Percentiles rank a stretch among this genome's conserved stretches.
These are phyloP conservation scores for Sebastes nivosus DNA, from an alignment of 2,797 vertebrate species.

Conservation along the genomic window DNA sequence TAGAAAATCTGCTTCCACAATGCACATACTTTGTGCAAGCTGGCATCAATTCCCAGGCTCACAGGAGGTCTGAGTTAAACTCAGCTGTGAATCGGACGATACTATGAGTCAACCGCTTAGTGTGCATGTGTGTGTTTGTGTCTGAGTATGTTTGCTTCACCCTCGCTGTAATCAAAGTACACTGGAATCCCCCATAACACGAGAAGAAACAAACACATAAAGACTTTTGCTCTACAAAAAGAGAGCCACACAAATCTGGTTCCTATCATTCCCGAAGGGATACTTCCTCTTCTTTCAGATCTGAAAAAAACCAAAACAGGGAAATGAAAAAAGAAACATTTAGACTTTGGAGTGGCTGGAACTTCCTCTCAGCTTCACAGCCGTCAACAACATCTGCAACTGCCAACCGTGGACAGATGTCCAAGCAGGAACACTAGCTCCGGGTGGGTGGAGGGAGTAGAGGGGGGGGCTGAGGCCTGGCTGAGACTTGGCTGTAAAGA, in stretches of 20 bases:
- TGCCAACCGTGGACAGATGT: slow-evolving; percentile 81
- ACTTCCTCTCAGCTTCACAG: slow-evolving; percentile 77
- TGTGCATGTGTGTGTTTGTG: slow-evolving; percentile 36
- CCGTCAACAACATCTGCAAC: slow-evolving; percentile 82
- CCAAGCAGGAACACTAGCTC: slow-evolving; percentile 67
- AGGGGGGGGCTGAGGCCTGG: slow-evolving; percentile 20
- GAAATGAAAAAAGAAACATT: slow-evolving; percentile 75
- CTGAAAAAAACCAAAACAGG: slow-evolving; percentile 45
- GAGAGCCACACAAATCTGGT: slow-evolving; percentile 64
- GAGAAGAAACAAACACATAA: slow-evolving; percentile 13
- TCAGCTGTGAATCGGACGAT: slow-evolving; percentile 56
- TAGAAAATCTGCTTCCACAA: slow-evolving; percentile 7
- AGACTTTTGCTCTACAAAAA: slow-evolving; percentile 10
- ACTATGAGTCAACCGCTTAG: slow-evolving; percentile 43
- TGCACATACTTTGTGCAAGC: slow-evolving; percentile 16
- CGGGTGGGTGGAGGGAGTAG: slow-evolving; percentile 51
- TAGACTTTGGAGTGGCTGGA: slow-evolving; percentile 76
- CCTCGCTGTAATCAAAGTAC: slow-evolving; percentile 26
- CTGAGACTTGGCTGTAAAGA: slow-evolving; percentile 48
- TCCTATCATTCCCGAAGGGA: slow-evolving; percentile 62
- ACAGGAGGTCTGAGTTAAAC: slow-evolving; percentile 56
- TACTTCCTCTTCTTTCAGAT: slow-evolving; percentile 54
- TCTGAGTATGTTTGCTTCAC: slow-evolving; percentile 39
- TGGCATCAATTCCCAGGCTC: slow-evolving; percentile 56
- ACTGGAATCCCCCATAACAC: slow-evolving; percentile 18